A percentile compares a stretch with the other conserved stretches of the same genome.
Conservation (phyloP, 2,113 vertebrate species). For the Poeciliopsis turrubarensis region DNA sequence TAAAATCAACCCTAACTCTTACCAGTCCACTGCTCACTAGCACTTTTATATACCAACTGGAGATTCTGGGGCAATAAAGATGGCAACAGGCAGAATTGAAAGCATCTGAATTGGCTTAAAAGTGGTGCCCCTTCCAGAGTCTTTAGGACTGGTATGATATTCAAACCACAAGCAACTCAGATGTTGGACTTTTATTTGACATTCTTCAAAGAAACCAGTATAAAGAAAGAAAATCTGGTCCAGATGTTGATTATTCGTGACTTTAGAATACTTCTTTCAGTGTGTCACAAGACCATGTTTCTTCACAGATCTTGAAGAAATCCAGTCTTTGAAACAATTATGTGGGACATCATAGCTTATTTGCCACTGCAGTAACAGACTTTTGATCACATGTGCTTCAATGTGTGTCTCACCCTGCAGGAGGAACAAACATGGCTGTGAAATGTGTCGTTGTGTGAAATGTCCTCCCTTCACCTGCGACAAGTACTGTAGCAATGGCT, state of each 20-base stretch:
- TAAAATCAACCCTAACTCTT: constrained; percentile 4
- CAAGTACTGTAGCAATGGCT: constrained; percentile 79
- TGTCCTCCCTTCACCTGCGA: constrained; percentile 84
- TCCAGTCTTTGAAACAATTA: constrained; percentile 4
- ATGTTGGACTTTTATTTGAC: constrained; percentile 73
- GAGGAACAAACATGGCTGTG: constrained; percentile 85
- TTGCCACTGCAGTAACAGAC: not conserved
- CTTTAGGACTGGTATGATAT: constrained; percentile 54
- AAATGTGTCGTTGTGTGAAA: constrained; percentile 85
- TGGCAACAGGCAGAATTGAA: constrained; percentile 53
- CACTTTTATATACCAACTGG: constrained; percentile 18
- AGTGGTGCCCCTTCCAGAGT: constrained; percentile 36
- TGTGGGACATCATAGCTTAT: constrained; percentile 15
- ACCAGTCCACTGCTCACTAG: constrained; percentile 14
- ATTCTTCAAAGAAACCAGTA: constrained; percentile 75
- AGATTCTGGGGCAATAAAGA: constrained; percentile 47
- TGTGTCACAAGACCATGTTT: constrained; percentile 31
- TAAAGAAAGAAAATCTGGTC: constrained; percentile 65
- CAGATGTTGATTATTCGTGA: constrained; percentile 71
- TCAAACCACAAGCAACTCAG: constrained; percentile 63
- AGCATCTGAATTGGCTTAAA: constrained; percentile 69
- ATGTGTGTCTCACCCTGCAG: constrained; percentile 47
- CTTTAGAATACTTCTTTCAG: constrained; percentile 63
- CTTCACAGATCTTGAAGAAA: constrained; percentile 7
- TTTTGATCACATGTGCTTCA: not conserved